Percentiles rank a stretch among this genome's conserved stretches.
Evolutionary conservation across 2,113 vertebrate species (phyloP).

Genomic region (Oncorhynchus clarkii): DNA sequence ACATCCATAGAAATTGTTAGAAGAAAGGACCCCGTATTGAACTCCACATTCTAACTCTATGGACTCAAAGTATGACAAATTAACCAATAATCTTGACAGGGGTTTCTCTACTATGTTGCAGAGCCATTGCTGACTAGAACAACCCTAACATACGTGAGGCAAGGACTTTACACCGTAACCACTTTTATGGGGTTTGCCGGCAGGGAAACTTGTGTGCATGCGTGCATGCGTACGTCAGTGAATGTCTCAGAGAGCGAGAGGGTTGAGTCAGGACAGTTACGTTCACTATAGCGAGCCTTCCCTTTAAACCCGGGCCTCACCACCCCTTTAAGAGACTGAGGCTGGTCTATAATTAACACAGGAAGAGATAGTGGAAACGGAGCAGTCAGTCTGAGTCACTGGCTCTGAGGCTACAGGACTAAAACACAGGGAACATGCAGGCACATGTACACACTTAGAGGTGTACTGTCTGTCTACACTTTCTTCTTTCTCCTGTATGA

Average conservation of each 20-base stretch:
- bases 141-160: background rate
- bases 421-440: constrained; percentile 49
- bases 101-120: too few species aligned
- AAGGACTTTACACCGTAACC: background rate
- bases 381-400: constrained; percentile 71
- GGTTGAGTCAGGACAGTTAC: constrained; percentile 67
- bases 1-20: too few species aligned
- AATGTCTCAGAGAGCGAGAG: constrained; percentile 28
- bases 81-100: too few species aligned
- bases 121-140: background rate
- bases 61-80: too few species aligned
- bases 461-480: constrained; percentile 42
- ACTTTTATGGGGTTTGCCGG: background rate
- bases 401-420: constrained; percentile 36
- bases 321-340: constrained; percentile 65
- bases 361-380: constrained; percentile 70
- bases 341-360: constrained; percentile 74
- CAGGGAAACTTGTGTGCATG: background rate
- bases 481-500: constrained; percentile 60
- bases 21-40: too few species aligned
- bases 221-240: too few species aligned
- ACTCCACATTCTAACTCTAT: too few species aligned
- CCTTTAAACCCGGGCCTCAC: constrained; percentile 59
- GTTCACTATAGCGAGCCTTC: constrained; percentile 54
- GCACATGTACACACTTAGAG: constrained; percentile 40